These are phyloP conservation scores for Lanius ludovicianus DNA, from an alignment of 2,113 vertebrate genomes.

Conservation along the genomic window DNA sequence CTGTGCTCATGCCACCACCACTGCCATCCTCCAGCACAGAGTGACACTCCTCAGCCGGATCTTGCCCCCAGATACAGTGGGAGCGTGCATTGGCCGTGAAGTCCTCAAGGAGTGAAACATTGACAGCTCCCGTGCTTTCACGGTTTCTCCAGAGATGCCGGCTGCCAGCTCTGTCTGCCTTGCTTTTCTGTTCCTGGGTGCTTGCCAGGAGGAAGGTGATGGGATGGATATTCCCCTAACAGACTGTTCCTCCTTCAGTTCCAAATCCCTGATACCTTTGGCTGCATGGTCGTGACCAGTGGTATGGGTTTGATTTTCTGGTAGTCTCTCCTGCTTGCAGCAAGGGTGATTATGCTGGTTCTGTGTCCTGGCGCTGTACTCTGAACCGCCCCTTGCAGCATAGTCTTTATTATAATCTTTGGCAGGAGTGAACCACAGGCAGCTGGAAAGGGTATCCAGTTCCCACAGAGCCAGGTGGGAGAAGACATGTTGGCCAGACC, in stretches of 20 bases:
- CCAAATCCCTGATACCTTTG: background rate
- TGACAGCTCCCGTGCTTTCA: background rate
- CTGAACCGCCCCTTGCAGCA: background rate
- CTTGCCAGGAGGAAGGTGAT: slow-evolving; percentile 28
- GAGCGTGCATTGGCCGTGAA: background rate
- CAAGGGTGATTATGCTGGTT: background rate
- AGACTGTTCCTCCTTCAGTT: background rate
- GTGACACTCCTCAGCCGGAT: background rate
- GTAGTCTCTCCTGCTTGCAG: background rate
- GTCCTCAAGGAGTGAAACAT: background rate
- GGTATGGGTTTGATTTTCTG: background rate
- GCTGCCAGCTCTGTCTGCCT: slow-evolving; percentile 23
- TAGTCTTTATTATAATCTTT: background rate
- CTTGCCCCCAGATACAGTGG: background rate
- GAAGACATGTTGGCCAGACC: rapidly evolving
- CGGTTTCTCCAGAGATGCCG: background rate
- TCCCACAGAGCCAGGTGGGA: background rate
- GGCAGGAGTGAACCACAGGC: background rate
- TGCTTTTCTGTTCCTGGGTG: background rate
- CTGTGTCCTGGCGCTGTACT: background rate
- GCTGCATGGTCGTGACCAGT: rapidly evolving
- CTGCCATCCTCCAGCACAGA: background rate
- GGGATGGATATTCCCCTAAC: slow-evolving; percentile 1
- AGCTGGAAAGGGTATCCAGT: background rate
- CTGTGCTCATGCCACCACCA: background rate